phyloP scores from a whole-genome alignment of 2,797 vertebrate genomes.

The Periophthalmus magnuspinnatus region DNA sequence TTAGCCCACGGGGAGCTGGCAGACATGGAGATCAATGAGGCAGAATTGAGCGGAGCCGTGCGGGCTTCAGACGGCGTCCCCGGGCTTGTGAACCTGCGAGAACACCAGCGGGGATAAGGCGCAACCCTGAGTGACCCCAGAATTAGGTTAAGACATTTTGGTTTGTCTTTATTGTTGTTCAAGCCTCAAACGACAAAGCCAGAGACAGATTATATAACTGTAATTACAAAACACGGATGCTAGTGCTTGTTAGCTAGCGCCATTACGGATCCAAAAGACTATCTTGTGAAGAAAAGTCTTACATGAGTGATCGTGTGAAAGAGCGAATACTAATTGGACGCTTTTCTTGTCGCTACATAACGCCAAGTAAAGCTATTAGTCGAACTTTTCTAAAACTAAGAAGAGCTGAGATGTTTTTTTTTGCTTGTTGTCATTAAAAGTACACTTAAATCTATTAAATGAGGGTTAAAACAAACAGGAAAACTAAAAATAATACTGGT shows the following conservation, averaged over 20 bases:
- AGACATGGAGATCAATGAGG: slow-evolving; percentile 57
- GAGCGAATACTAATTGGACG: neutral
- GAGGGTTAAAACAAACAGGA: neutral
- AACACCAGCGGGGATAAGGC: slow-evolving; percentile 3
- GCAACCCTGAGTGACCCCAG: slow-evolving; percentile 1
- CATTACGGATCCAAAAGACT: neutral
- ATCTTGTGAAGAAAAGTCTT: neutral
- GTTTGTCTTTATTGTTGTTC: neutral
- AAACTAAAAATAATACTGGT: neutral
- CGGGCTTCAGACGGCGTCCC: slow-evolving; percentile 22
- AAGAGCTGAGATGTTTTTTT: neutral
- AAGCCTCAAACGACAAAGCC: neutral
- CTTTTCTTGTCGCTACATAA: neutral
- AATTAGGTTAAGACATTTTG: neutral
- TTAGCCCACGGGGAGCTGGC: slow-evolving; percentile 51
- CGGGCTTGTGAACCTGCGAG: slow-evolving; percentile 26
- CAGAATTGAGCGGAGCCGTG: slow-evolving; percentile 32
- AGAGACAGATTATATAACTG: neutral
- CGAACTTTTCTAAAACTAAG: neutral
- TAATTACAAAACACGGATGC: neutral
- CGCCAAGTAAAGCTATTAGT: neutral
- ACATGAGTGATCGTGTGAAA: neutral
- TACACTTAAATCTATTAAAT: neutral
- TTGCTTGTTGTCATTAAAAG: neutral
- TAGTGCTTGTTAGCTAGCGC: neutral